Conservation (phyloP, 2,888 invertebrate species). For the Panopea generosa region DNA sequence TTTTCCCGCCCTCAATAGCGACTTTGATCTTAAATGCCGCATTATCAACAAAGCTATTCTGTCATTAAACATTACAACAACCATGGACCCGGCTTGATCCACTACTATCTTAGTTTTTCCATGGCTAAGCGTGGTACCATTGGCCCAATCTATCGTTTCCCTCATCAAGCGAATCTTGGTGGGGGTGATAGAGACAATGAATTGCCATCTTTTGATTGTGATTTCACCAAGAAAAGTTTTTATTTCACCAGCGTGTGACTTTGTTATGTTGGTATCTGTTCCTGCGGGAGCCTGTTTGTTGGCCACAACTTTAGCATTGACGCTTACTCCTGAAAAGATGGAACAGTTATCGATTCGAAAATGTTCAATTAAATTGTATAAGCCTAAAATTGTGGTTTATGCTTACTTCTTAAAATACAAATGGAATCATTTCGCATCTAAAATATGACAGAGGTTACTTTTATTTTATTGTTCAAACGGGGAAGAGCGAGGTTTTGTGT, state of each 20-base stretch:
- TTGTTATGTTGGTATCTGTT: conserved; percentile 7
- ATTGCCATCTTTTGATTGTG: conserved; percentile 45
- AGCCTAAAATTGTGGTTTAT: too few species aligned
- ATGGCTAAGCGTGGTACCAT: conserved; percentile 57
- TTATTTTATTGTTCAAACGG: too few species aligned
- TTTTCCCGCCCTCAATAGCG: conserved; percentile 60
- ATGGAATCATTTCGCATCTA: too few species aligned
- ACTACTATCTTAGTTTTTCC: conserved; percentile 68
- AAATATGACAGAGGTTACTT: too few species aligned
- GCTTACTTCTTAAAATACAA: too few species aligned
- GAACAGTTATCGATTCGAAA: too few species aligned
- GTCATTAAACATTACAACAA: conserved; percentile 68
- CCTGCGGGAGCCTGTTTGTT: conserved; percentile 28
- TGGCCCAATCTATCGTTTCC: conserved; percentile 55
- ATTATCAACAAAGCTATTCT: conserved; percentile 64
- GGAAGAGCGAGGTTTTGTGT: too few species aligned
- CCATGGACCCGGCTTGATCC: conserved; percentile 63
- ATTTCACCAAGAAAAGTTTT: conserved; percentile 71
- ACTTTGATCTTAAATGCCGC: conserved; percentile 61
- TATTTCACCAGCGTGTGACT: conserved; percentile 36
- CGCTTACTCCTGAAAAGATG: conserved; percentile 58
- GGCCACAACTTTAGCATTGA: conserved; percentile 65
- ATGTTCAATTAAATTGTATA: too few species aligned
- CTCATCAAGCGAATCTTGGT: conserved; percentile 42
- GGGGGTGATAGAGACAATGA: conserved; percentile 42